Base-by-base conservation (phyloP, 2,888 invertebrate species). In the Drosophila nigricruria region DNA sequence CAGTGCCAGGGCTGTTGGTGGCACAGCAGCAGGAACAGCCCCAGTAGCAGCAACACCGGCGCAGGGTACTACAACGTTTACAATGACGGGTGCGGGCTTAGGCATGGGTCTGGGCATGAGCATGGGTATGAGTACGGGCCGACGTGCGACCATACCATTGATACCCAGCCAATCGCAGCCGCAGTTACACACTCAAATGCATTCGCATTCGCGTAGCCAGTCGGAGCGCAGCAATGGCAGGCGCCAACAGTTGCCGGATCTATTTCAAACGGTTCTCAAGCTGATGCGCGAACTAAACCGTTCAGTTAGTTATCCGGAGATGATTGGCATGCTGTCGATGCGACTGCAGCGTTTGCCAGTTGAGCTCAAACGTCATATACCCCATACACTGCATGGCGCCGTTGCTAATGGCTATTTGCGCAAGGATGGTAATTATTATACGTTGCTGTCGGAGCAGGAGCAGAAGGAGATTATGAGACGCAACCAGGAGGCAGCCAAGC, bases 301-400 rank as follows among this genome's bases (percentile, higher is more conserved):
- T 10, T 69, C 82, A 2, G 75, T 88, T 3, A 78, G 83, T 62
- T 84, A 85, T 72, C 68, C 70, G 20, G 82, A 88, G 36, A 72
- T 84, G 12, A 79, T 84, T 16, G 65, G 42, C 6, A 47, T 64
- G 23, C 52, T 84, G n/a, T 43, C 82, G n/a, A 9, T 50, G 23
- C 73, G 83, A 3, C 60, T 88, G 45, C 72, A 73, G 4, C 70
- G 86, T 0, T 36, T 69, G 52, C 82, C 77, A 14, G 69, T 73
- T 9, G 82, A 88, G 14, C 42, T 88, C 0, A 84, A 88, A 56
- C 88, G 82, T 6, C 80, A 79, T 6, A 58, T 84, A 2, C 88
- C 86, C 1, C 75, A 88, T 12, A 72, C 67, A 0, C 27, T 84
- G 58, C 70, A 70, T 0, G 53, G 59, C 0, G 86, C 88, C n/a